Base-by-base conservation (phyloP, 2,797 vertebrate species). In the Spondyliosoma cantharus region DNA sequence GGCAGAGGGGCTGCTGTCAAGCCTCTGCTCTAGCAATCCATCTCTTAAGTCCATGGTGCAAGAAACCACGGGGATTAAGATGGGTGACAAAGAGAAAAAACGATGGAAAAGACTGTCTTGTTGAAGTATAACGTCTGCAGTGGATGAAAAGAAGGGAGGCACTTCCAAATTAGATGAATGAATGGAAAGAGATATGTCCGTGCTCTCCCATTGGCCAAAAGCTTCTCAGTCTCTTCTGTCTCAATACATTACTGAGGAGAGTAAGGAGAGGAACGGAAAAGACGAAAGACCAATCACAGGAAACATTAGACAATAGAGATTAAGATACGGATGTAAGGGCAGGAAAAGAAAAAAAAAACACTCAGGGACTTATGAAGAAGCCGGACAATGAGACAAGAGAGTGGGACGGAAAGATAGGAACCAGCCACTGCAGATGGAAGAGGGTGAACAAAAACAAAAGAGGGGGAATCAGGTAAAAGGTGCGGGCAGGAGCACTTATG, bases 401-500 rank as follows among this genome's bases (percentile, higher is more conserved):
- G 37, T 9, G 22, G 24, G 57, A 65, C 45, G 59, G 29, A 49
- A 32, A 77, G 57, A 50, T 15, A 64, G 59, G 58, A 62, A 64
- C 48, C 12, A 13, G 19, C 7, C 2, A 8, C 64, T 64, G 58
- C 17, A 65, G 43, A 65, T 16, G 59, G 62, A 63, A 20, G 15
- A n/a, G 24, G 59, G n/a, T 5, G 43, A 76, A 69, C 37, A 46
- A 16, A 71, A 70, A 83, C 27, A 58, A 61, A 75, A 64, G 37
- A 54, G 42, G 43, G 0, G 9, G 22, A 74, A 76, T 82, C 71
- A 81, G 83, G 86, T 85, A 77, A 87, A 81, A 90, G 87, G 83
- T 86, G 85, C 53, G 9, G 42, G 74, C 76, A 74, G 80, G 82
- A 84, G 87, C 91, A 92, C 92, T 94, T 90, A 84, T 0, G 54